Base-by-base conservation (phyloP, 2,888 invertebrate species). In the Drosophila formosana region DNA sequence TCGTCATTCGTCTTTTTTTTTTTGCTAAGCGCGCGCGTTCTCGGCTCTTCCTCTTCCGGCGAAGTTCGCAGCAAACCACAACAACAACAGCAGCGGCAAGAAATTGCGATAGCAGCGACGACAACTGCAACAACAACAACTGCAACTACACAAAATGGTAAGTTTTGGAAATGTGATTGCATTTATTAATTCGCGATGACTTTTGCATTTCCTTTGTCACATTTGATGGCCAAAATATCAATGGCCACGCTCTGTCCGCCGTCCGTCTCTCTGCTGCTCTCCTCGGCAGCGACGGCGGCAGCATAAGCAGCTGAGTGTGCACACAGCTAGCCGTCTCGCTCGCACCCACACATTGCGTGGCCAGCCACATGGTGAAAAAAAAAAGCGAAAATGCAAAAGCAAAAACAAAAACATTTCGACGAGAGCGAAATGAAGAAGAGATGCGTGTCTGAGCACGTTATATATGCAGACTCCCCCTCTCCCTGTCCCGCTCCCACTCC, bases 191-290 rank as follows among this genome's bases (percentile, higher is more conserved):
- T 18, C 18, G 18, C 47, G 45, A 55, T 73, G 73, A 77, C 78
- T 73, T 68, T 64, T 62, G 69, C 26, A 57, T 69, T 77, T 78
- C n/a, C 60, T 63, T 69, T 76, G 78, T 63, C 37, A 52, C 51
- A 73, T 73, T 75, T 70, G 74, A 77, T 73, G 78, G 75, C 66
- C 75, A 74, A 73, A 63, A 67, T 62, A 52, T 70, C 61, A 75
- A 71, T 75, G 75, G 58, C 66, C 74, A 73, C 57, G 53, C 30
- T 30, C 30, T 30, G 30, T 30, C 43, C 18, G 18, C 18, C 18
- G 18, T 25, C 30, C 28, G 49, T 49, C 46, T 45, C 55, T 43
- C 43, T 18, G 28, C 5, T 37, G 4, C 9, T 18, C 9, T 13
- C 13, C 1, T 9, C 47, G 11, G 5, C 34, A 13, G 30, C 49